Conservation (phyloP, 2,113 vertebrate genomes). For the Lota lota region DNA sequence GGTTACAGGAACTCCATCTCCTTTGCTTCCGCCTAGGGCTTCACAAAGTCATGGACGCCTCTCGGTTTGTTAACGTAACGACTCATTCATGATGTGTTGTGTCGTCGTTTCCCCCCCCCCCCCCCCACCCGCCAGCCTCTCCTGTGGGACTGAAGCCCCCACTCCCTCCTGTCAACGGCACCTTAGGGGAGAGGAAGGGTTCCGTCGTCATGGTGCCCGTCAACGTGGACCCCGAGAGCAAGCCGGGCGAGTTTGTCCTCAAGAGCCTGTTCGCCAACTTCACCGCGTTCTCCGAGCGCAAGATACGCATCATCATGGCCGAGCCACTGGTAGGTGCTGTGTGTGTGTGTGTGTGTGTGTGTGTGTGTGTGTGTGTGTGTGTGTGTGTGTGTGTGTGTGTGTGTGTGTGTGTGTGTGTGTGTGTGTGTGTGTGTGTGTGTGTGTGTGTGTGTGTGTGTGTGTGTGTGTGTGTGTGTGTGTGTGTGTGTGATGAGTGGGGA, state of each 20-base stretch:
- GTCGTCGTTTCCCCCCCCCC: neutral
- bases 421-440: no score
- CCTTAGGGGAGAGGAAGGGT: slow-evolving; percentile 85
- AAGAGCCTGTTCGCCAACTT: slow-evolving; percentile 98
- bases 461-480: no score
- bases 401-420: no score
- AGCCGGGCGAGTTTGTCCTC: slow-evolving; percentile 96
- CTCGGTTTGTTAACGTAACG: no score
- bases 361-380: neutral
- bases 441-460: no score
- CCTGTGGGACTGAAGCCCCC: slow-evolving; percentile 89
- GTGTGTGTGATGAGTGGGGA: no score
- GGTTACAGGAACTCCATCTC: no score
- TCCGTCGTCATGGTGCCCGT: slow-evolving; percentile 90
- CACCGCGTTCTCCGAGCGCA: slow-evolving; percentile 91
- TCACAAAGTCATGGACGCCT: no score
- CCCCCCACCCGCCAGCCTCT: slow-evolving; percentile 76
- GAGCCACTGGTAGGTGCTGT: slow-evolving; percentile 87
- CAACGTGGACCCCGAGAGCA: slow-evolving; percentile 94
- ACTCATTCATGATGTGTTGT: neutral
- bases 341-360: neutral
- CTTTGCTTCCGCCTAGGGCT: no score
- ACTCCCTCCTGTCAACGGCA: slow-evolving; percentile 78
- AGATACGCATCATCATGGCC: slow-evolving; percentile 98
- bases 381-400: no score